These are phyloP conservation scores for Aulostomus chinensis DNA, from an alignment of 2,797 vertebrate genomes.

Conservation along the genomic window DNA sequence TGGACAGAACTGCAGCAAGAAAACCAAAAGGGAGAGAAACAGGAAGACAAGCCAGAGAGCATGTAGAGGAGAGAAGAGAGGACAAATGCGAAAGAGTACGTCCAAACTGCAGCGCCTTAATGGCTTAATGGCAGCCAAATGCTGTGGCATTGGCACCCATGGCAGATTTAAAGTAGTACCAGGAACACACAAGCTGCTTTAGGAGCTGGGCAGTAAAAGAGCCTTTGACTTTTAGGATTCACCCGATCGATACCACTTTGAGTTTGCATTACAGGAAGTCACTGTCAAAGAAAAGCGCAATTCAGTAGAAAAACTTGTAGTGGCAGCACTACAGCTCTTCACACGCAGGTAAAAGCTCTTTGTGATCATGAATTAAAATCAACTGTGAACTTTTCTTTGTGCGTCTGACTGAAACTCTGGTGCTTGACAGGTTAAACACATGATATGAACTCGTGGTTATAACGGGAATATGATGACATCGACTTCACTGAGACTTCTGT, in stretches of 20 bases:
- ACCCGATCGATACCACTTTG: conserved; percentile 20
- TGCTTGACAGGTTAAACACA: background rate
- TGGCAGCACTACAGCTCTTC: too few relatives aligned
- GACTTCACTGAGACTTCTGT: too few relatives aligned
- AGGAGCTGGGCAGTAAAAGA: conserved; percentile 36
- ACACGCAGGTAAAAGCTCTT: background rate
- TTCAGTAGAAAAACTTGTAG: background rate
- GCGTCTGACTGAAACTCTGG: background rate
- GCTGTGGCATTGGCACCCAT: conserved; percentile 61
- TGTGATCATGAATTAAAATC: background rate
- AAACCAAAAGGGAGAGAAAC: background rate
- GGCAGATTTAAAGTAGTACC: conserved; percentile 57
- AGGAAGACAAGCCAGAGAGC: background rate
- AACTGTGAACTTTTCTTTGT: too few relatives aligned
- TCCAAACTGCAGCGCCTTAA: conserved; percentile 50
- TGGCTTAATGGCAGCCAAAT: conserved; percentile 65
- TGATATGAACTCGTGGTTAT: too few relatives aligned
- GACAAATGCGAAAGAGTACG: conserved; percentile 32
- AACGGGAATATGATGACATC: too few relatives aligned
- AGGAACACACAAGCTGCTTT: conserved; percentile 70
- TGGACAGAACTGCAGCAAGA: conserved; percentile 1
- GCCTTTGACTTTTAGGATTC: conserved; percentile 27
- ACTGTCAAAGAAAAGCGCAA: conserved; percentile 1
- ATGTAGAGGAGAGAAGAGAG: conserved; percentile 8
- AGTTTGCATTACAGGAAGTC: conserved; percentile 2